Percentiles rank a stretch among this genome's conserved stretches.
Conservation (phyloP, 2,888 invertebrate species). For the Plebejus argus region DNA sequence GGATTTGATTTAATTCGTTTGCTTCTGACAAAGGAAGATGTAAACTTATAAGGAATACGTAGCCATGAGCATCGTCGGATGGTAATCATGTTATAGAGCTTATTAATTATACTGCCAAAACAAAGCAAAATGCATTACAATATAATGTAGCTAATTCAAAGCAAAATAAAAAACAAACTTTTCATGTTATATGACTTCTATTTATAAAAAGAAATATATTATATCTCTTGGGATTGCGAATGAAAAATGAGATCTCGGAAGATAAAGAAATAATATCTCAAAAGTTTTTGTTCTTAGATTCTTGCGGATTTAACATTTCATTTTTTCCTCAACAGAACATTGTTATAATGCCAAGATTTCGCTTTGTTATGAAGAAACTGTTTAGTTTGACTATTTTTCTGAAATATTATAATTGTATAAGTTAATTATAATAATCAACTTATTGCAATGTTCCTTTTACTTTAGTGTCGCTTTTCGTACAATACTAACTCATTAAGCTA, state of each 20-base stretch:
- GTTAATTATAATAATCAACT: too few species aligned
- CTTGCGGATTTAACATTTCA: slow-evolving; percentile 8
- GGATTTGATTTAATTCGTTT: background rate
- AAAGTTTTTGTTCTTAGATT: slow-evolving; percentile 16
- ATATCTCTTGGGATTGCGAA: slow-evolving; percentile 15
- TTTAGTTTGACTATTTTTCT: background rate
- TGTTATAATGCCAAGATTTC: background rate
- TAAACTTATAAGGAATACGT: too few species aligned
- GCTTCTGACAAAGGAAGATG: background rate
- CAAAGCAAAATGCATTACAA: background rate
- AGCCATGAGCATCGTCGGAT: too few species aligned
- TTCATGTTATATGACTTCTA: slow-evolving; percentile 10
- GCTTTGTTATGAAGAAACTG: background rate
- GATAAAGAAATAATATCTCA: slow-evolving; percentile 11
- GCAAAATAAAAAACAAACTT: background rate
- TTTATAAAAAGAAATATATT: slow-evolving; percentile 1
- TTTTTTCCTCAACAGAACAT: background rate
- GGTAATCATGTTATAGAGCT: too few species aligned
- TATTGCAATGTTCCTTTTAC: background rate
- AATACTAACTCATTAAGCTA: background rate
- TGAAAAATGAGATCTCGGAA: slow-evolving; percentile 27
- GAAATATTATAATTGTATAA: too few species aligned
- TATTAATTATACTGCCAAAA: background rate
- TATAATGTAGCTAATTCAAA: background rate
- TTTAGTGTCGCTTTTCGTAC: background rate